A percentile compares a stretch with the other conserved stretches of the same genome.
Conservation (phyloP, 1,140 invertebrate genomes). For the Hyposmocoma kahamanoa region DNA sequence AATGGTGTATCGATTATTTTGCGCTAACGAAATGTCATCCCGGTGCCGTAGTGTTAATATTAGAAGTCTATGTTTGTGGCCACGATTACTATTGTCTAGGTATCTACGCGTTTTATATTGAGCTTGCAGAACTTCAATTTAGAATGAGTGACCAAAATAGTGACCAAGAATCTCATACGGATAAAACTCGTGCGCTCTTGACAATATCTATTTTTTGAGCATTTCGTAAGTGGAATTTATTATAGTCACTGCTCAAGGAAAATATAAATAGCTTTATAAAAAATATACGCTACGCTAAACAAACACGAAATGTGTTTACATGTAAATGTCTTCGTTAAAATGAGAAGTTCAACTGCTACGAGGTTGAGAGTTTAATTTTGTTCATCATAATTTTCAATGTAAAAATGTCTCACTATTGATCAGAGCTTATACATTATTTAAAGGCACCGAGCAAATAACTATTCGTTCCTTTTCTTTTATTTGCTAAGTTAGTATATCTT, state of each 20-base stretch:
- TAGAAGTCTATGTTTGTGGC: conserved; percentile 70
- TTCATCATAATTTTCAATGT: not conserved
- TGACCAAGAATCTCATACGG: conserved; percentile 33
- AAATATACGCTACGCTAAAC: not conserved
- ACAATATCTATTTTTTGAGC: conserved; percentile 36
- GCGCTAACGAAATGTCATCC: conserved; percentile 72
- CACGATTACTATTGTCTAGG: conserved; percentile 66
- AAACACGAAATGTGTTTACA: not conserved
- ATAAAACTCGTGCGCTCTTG: conserved; percentile 34
- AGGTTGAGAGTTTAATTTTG: no score
- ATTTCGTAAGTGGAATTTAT: conserved; percentile 24
- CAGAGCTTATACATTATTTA: not conserved
- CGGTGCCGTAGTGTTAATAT: conserved; percentile 70
- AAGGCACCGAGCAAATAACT: no score
- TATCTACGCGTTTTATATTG: conserved; percentile 68
- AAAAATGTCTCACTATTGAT: not conserved
- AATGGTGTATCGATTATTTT: conserved; percentile 74
- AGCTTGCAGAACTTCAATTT: conserved; percentile 53
- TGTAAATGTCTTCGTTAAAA: not conserved
- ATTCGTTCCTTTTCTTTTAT: no score
- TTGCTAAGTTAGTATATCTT: no score
- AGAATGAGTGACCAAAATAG: conserved; percentile 43
- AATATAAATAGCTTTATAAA: conserved; percentile 14
- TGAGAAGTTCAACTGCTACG: not conserved
- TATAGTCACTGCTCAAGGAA: conserved; percentile 13